Base-by-base conservation (phyloP, 2,797 vertebrate species). In the Oryzias dopingdopingensis region DNA sequence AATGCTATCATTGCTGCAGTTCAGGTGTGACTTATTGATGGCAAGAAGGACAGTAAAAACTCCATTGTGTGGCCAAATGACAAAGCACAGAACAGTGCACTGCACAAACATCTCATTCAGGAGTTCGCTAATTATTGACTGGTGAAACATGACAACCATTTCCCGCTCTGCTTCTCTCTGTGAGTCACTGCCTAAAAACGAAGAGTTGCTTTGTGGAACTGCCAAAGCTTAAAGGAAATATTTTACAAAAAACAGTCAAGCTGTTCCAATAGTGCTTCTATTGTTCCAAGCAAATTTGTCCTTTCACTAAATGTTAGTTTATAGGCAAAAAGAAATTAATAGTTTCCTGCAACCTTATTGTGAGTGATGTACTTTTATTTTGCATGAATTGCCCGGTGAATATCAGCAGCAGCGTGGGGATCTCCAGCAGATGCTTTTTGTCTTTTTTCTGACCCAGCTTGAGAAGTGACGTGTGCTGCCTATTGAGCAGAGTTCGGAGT, bases 51-150 rank as follows among this genome's bases (percentile, higher is more conserved):
- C 81, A 79, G 78, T 85, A 74, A 79, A 80, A 62, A 59, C 56
- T 51, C 22, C n/a, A 1, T 17, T 20, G 64, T 69, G 20, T 2
- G 42, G 53, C 57, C 49, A 70, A 85, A 86, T 78, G 74, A 88
- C 65, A 84, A 85, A 81, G 79, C 79, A 73, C 4, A 29, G 65
- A 52, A 45, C 68, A 70, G 54, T 14, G 40, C 23, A 26, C 70
- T 42, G 59, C 76, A 56, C 66, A 76, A 73, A 86, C 78, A 74
- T 76, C 80, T 89, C 81, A 90, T 87, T 86, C 85, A 65, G 44
- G 68, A 76, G 60, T 15, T 43, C 43, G 78, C 77, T 86, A 81
- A 89, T 91, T 88, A 89, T 86, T 88, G 86, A 79, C 84, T 78
- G 68, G 51, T 74, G 59, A 84, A 70, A 84, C 80, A 84, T 61